Evolutionary conservation across 2,888 invertebrate genomes (phyloP), one percentile per base, ranked within the genome.

Genomic region (Pseudococcus longispinus): DNA sequence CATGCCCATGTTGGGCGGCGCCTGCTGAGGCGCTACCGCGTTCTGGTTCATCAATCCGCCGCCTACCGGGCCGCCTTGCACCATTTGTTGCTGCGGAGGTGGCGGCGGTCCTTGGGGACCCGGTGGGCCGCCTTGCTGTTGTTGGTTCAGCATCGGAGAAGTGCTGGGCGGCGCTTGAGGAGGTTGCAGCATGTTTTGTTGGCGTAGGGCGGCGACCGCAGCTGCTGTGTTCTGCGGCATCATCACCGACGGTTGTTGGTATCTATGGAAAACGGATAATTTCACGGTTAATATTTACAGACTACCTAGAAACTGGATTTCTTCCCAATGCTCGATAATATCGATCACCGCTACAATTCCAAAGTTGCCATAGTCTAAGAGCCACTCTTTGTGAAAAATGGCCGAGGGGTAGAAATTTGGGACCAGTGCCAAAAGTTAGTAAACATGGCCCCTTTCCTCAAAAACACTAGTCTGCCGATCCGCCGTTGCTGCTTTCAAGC

Each of bases 91-190:
- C 88, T 91, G 91, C 89, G 92, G n/a, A n/a, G n/a, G 92, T 88
- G 91, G 91, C 89, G 92, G 92, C 37, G 85, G 70, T 92, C 91
- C 51, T 91, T 91, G 89, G 92, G 93, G 11, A 80, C 87, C 82
- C 90, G 91, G 88, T 82, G 82, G 55, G 84, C 74, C 87, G 82
- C 74, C 87, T 82, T 85, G 46, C 42, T 87, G 20, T 83, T 85
- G 87, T 82, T 86, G 84, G 83, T 87, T 88, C 83, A 82, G 85
- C 74, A 87, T 82, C 9, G 83, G 20, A 42, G 83, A 26, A 2
- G 88, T 84, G 86, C 88, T 88, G 51, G 88, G 87, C 23, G 82
- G 88, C 83, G 51, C 85, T 42, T 85, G 88, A 2, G 88, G 84
- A 8, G 83, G 77, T 26, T 85, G 87, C 23, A 87, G 88, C 86